Percentiles rank a stretch among this genome's conserved stretches.
Evolutionary conservation across 2,888 invertebrate species (phyloP).

Genomic region (Agonopterix alstromeriana): DNA sequence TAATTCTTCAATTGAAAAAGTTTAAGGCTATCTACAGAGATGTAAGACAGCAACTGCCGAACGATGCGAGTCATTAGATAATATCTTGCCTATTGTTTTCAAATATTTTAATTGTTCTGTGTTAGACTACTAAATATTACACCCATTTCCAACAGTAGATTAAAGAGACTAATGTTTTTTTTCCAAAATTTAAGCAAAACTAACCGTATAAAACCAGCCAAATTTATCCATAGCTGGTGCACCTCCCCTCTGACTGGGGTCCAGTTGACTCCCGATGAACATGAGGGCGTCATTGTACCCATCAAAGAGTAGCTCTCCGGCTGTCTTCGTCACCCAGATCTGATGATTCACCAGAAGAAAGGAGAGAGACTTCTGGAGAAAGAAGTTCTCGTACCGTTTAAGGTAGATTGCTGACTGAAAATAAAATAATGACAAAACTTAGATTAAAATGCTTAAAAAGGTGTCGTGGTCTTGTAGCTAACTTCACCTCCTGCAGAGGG

Average conservation of each 20-base stretch:
- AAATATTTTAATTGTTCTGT: too few relatives aligned
- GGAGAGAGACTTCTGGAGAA: conserved; percentile 78
- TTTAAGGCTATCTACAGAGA: too few relatives aligned
- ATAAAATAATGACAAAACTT: background rate
- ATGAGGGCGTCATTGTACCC: conserved; percentile 88
- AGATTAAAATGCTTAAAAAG: background rate
- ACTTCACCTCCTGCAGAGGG: background rate
- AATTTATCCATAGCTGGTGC: conserved; percentile 85
- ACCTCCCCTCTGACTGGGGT: conserved; percentile 71
- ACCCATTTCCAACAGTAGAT: too few relatives aligned
- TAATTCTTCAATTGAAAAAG: too few relatives aligned
- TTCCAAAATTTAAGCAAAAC: background rate
- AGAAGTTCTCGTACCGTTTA: conserved; percentile 74
- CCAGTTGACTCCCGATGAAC: conserved; percentile 78
- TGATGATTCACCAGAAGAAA: conserved; percentile 75
- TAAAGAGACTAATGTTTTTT: too few relatives aligned
- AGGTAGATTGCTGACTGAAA: conserved; percentile 77
- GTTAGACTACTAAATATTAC: too few relatives aligned
- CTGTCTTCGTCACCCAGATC: conserved; percentile 78
- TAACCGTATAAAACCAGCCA: conserved; percentile 87
- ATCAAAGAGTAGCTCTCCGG: conserved; percentile 84
- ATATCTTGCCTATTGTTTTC: too few relatives aligned
- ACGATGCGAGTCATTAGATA: too few relatives aligned
- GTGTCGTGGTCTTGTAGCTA: background rate
- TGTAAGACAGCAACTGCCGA: too few relatives aligned